Evolutionary conservation across 2,113 vertebrate genomes (phyloP).

Genomic region (Eupsittula cactorum): DNA sequence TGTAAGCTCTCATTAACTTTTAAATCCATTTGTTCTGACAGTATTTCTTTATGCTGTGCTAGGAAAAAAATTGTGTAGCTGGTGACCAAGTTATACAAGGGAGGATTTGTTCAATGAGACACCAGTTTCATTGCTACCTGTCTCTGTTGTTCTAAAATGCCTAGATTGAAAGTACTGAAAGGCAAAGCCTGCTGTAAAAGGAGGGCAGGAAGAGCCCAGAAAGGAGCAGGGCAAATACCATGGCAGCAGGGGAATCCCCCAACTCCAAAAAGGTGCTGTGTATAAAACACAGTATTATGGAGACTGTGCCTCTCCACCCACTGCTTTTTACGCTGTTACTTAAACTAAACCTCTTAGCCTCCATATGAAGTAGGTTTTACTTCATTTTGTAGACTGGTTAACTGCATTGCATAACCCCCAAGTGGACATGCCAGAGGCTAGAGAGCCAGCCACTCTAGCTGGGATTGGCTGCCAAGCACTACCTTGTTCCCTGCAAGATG

Average conservation of each 20-base stretch:
- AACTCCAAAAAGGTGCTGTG: not conserved
- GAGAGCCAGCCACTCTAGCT: not conserved
- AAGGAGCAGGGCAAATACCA: not conserved
- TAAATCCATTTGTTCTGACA: not conserved
- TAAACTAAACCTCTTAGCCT: not conserved
- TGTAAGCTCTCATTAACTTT: not conserved
- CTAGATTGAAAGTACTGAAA: not conserved
- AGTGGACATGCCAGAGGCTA: not conserved
- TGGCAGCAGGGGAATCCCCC: not conserved
- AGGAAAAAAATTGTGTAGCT: not conserved
- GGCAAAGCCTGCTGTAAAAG: not conserved
- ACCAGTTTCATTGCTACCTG: not conserved
- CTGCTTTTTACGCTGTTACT: not conserved
- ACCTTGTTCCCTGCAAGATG: not conserved
- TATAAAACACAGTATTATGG: not conserved
- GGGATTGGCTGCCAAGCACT: not conserved
- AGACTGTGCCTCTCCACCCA: not conserved
- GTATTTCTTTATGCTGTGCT: not conserved
- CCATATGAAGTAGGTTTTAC: not conserved
- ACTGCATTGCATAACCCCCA: not conserved
- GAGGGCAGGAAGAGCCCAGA: not conserved
- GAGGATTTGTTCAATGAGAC: not conserved
- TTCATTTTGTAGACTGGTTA: not conserved
- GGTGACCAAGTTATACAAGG: not conserved
- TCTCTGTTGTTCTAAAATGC: not conserved